Conservation (phyloP, 2,113 vertebrate species). For the Hylia prasina region DNA sequence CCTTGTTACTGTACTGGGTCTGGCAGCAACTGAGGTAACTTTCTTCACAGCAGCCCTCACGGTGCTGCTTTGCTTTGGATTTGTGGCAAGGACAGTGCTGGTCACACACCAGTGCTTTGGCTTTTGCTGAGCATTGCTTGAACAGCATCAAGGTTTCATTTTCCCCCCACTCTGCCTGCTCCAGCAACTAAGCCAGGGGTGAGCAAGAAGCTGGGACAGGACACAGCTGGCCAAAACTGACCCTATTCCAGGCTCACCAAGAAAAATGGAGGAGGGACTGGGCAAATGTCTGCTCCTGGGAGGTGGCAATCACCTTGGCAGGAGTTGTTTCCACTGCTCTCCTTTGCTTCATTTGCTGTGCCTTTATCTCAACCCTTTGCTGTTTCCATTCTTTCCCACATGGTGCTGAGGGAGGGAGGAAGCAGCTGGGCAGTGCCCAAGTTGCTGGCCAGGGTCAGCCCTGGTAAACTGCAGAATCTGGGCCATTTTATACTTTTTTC, state of each 20-base stretch:
- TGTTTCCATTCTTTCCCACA: neutral
- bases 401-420: neutral
- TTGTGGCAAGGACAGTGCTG: neutral
- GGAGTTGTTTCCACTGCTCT: neutral
- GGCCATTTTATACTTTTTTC: neutral
- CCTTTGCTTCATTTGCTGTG: neutral
- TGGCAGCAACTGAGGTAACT: neutral
- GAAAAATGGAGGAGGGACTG: neutral
- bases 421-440: neutral
- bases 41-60: fast-evolving
- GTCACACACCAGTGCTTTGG: neutral
- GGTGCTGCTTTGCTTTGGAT: neutral
- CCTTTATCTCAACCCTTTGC: neutral
- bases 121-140: neutral
- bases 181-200: neutral
- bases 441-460: neutral
- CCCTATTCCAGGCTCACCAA: neutral
- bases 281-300: neutral
- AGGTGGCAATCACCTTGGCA: neutral
- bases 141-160: neutral
- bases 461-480: neutral
- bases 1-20: neutral
- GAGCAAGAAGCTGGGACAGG: neutral
- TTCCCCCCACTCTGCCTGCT: fast-evolving
- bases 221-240: neutral